Conservation (phyloP, 2,797 vertebrate species). For the Sebastes glaucus region DNA sequence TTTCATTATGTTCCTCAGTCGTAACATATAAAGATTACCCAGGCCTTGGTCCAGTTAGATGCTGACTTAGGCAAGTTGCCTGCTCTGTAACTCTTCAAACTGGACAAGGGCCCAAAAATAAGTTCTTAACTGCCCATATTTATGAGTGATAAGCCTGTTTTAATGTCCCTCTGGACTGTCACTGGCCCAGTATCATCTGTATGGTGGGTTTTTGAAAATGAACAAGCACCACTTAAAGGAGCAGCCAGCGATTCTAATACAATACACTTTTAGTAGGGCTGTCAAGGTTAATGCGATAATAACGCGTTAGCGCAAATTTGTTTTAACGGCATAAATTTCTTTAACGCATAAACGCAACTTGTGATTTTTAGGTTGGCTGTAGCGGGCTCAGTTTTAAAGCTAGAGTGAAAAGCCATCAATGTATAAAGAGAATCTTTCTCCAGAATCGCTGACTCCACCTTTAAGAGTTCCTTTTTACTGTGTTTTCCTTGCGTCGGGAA, state of each 20-base stretch:
- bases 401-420: neutral
- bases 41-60: slow-evolving; percentile 2
- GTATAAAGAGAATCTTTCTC: neutral
- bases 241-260: neutral
- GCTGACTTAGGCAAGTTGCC: slow-evolving; percentile 21
- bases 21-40: neutral
- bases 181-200: slow-evolving; percentile 3
- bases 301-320: no score
- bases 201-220: neutral
- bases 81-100: slow-evolving; percentile 18
- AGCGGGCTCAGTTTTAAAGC: no score
- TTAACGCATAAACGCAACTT: no score
- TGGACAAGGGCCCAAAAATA: slow-evolving; percentile 14
- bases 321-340: no score
- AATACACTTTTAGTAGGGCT: neutral
- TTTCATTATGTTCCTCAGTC: slow-evolving; percentile 8
- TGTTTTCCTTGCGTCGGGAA: neutral
- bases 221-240: neutral
- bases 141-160: slow-evolving; percentile 30
- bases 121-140: slow-evolving; percentile 30
- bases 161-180: neutral
- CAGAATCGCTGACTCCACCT: neutral
- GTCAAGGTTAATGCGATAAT: no score
- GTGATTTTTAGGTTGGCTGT: no score
- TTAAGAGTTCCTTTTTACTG: neutral